Conservation (phyloP, 2,888 invertebrate genomes). For the Ophraella communa region DNA sequence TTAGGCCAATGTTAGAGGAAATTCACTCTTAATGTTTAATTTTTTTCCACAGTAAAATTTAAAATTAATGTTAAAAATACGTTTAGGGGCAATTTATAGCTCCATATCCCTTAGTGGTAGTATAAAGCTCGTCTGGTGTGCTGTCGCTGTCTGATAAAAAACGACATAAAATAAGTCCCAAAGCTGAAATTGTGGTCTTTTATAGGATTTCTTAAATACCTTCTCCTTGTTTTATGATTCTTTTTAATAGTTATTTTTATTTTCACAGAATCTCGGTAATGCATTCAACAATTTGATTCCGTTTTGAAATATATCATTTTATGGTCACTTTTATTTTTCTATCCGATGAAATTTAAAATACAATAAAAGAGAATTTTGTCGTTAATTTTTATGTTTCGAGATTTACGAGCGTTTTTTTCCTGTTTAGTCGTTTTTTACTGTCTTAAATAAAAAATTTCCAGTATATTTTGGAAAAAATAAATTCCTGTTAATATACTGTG, state of each 20-base stretch:
- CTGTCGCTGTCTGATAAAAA: neutral
- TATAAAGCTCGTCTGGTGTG: neutral
- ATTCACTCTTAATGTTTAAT: too few relatives aligned
- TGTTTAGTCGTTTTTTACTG: neutral
- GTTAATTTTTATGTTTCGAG: conserved; percentile 1
- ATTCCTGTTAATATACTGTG: too few relatives aligned
- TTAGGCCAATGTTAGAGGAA: too few relatives aligned
- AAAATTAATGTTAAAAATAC: too few relatives aligned
- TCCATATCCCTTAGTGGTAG: neutral
- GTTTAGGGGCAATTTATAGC: too few relatives aligned
- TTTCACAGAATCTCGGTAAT: conserved; percentile 37
- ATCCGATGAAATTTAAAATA: neutral
- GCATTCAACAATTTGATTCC: conserved; percentile 24
- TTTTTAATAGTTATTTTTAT: conserved; percentile 33
- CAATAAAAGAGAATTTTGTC: neutral
- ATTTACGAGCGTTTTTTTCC: neutral
- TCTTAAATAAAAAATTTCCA: too few relatives aligned
- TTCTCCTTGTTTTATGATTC: conserved; percentile 32
- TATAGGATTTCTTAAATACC: conserved; percentile 33
- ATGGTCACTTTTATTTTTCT: conserved; percentile 12
- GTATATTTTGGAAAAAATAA: too few relatives aligned
- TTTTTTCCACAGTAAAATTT: too few relatives aligned
- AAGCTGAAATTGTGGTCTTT: conserved; percentile 16
- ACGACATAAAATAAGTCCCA: neutral
- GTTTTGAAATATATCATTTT: conserved; percentile 21